Conservation (phyloP, 2,888 invertebrate species). For the Perizoma flavofasciatum region DNA sequence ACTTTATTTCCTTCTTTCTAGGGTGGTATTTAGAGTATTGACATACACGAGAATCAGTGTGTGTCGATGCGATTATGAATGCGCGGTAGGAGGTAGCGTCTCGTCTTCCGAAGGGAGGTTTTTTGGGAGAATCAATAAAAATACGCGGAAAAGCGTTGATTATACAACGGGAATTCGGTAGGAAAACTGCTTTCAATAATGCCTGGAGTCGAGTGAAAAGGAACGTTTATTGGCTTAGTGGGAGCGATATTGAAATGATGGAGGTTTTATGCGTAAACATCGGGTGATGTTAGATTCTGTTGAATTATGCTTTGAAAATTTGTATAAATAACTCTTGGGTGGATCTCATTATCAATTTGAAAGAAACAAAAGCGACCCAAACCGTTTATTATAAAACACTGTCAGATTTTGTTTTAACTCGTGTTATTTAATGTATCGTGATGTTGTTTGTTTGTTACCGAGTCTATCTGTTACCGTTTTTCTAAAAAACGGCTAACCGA, state of each 20-base stretch:
- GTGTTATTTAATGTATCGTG: too few relatives aligned
- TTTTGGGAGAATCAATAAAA: constrained; percentile 80
- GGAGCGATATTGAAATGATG: constrained; percentile 47
- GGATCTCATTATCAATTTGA: too few relatives aligned
- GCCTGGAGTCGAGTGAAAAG: constrained; percentile 58
- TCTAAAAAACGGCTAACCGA: too few relatives aligned
- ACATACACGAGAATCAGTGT: constrained; percentile 64
- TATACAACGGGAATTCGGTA: constrained; percentile 77
- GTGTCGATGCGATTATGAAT: constrained; percentile 83
- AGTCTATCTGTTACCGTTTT: too few relatives aligned
- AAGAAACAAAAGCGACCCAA: too few relatives aligned
- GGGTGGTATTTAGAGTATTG: constrained; percentile 60
- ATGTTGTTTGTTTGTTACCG: too few relatives aligned
- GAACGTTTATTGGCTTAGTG: constrained; percentile 52
- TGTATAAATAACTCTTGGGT: background rate
- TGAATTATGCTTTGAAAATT: background rate
- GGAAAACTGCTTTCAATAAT: constrained; percentile 72
- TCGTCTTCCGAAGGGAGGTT: constrained; percentile 71
- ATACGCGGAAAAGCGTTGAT: constrained; percentile 83
- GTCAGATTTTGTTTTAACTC: too few relatives aligned
- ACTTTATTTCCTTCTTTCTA: constrained; percentile 57
- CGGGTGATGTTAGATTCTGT: constrained; percentile 8
- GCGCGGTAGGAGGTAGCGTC: constrained; percentile 81
- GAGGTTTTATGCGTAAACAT: constrained; percentile 38
- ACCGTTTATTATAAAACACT: too few relatives aligned